phyloP scores from a whole-genome alignment of 2,797 vertebrate species.

The Microchirus variegatus region DNA sequence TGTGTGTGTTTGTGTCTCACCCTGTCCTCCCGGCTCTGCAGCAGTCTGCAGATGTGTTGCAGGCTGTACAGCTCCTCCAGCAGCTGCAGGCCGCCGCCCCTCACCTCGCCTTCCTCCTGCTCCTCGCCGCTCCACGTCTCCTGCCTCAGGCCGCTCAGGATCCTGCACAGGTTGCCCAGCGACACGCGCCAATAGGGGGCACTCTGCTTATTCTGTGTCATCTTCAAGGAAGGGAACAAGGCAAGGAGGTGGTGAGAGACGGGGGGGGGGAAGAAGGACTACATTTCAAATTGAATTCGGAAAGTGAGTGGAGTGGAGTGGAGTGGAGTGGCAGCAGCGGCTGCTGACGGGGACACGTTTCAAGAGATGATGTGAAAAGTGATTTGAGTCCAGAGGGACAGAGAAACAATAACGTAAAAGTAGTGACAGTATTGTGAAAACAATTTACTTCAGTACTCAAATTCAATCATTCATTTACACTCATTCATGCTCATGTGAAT shows the following conservation, averaged over 20 bases:
- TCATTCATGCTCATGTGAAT: no score
- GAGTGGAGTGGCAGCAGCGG: no score
- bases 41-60: constrained; percentile 86
- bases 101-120: constrained; percentile 71
- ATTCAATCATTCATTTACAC: no score
- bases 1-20: constrained; percentile 39
- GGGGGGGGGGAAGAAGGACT: no score
- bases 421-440: no score
- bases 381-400: neutral
- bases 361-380: no score
- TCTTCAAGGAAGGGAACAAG: constrained; percentile 58
- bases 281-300: neutral
- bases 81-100: constrained; percentile 82
- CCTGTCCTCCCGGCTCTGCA: constrained; percentile 89
- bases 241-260: neutral
- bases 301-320: neutral
- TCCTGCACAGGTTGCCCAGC: constrained; percentile 87
- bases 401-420: no score
- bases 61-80: constrained; percentile 87
- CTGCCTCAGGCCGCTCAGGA: constrained; percentile 81
- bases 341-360: no score
- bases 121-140: constrained; percentile 78
- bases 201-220: constrained; percentile 84
- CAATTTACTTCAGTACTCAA: no score
- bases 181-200: constrained; percentile 89